Conservation (phyloP, 2,113 vertebrate genomes). For the Sinocyclocheilus grahami region DNA sequence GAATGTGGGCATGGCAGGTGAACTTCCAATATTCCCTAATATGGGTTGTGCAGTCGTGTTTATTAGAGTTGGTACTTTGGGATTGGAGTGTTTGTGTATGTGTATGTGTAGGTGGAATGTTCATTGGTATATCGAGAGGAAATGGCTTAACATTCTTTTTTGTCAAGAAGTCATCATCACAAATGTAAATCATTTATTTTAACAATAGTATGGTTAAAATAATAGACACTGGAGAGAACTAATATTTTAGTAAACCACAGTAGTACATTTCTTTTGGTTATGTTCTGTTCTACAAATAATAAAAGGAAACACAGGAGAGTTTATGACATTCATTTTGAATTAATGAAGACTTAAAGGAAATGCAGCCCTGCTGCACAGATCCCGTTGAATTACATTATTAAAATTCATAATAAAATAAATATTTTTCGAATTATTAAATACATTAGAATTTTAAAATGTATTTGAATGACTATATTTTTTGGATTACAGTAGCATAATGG, state of each 20-base stretch:
- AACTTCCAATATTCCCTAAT: constrained; percentile 69
- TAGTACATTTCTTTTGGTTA: background rate
- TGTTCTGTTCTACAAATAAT: background rate
- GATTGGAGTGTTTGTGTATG: too few relatives aligned
- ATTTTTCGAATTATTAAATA: too few relatives aligned
- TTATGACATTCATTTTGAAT: background rate
- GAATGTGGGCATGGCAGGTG: constrained; percentile 71
- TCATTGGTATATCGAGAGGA: too few relatives aligned
- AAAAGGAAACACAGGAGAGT: background rate
- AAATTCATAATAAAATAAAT: too few relatives aligned
- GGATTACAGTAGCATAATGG: background rate
- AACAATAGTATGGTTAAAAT: background rate
- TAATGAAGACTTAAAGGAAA: too few relatives aligned
- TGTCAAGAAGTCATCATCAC: background rate
- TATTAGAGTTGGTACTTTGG: background rate
- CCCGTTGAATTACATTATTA: too few relatives aligned
- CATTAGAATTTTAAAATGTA: too few relatives aligned
- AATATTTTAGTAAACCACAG: background rate
- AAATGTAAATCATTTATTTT: background rate
- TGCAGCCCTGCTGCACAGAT: too few relatives aligned
- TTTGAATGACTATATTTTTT: background rate
- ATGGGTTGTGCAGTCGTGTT: constrained; percentile 46
- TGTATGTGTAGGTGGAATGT: too few relatives aligned
- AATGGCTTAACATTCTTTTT: constrained; percentile 53
- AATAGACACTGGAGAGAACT: background rate